These are phyloP conservation scores for Rynchops niger DNA, from an alignment of 2,113 vertebrate genomes.

Conservation along the genomic window DNA sequence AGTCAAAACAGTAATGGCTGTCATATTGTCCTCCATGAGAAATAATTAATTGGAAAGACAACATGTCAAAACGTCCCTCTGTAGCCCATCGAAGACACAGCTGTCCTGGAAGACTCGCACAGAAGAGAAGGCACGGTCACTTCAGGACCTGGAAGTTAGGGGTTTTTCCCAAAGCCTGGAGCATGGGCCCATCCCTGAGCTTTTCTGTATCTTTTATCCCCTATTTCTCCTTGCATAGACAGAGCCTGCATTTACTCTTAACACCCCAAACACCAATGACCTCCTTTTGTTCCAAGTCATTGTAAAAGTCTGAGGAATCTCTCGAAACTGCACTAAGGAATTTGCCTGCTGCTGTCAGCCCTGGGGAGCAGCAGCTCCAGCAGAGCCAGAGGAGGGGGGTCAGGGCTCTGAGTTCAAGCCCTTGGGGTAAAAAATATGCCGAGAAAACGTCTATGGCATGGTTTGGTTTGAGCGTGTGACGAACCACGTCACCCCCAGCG, in stretches of 20 bases:
- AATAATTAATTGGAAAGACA: background rate
- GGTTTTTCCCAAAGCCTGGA: background rate
- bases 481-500: background rate
- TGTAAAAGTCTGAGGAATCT: background rate
- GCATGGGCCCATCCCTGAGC: too few species aligned
- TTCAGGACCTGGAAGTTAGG: background rate
- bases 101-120: background rate
- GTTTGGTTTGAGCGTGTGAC: rapidly evolving
- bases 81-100: background rate
- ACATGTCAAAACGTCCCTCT: background rate
- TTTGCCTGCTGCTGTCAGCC: background rate
- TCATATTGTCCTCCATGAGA: too few species aligned
- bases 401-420: background rate
- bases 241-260: background rate
- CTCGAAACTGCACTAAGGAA: background rate
- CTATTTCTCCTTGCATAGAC: background rate
- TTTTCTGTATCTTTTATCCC: background rate
- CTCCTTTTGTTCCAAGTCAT: background rate
- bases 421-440: background rate
- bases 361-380: background rate
- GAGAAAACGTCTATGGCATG: rapidly evolving
- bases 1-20: background rate
- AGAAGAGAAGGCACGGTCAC: background rate
- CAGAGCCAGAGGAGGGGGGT: too few species aligned
- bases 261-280: background rate